These are phyloP conservation scores for Drymodes brunneopygia DNA, from an alignment of 2,113 vertebrate genomes.

Conservation along the genomic window DNA sequence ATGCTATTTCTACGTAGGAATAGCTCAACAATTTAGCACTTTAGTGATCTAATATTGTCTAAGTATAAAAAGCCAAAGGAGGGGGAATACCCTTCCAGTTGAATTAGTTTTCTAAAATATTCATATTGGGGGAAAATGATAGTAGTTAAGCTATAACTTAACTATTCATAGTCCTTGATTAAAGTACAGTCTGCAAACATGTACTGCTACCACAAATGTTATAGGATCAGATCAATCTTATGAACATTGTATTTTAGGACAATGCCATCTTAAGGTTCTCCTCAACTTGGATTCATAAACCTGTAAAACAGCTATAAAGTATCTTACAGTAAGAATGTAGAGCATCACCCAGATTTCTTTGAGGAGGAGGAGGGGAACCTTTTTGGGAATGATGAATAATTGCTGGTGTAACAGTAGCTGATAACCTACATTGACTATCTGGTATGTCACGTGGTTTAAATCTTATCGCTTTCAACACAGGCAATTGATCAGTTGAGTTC, in stretches of 20 bases:
- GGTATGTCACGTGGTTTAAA: conserved; percentile 15
- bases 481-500: conserved; percentile 42
- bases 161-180: background rate
- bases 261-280: background rate
- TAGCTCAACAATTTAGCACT: background rate
- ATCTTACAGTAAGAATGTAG: background rate
- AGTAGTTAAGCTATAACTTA: background rate
- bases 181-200: background rate
- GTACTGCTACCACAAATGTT: background rate
- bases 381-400: conserved; percentile 53
- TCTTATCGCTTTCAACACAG: conserved; percentile 43
- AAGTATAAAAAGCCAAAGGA: background rate
- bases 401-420: conserved; percentile 31
- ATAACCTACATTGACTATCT: conserved; percentile 59
- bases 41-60: background rate
- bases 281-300: background rate
- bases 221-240: background rate
- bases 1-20: background rate
- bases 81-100: background rate
- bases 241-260: background rate
- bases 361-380: background rate
- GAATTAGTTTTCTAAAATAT: background rate
- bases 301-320: background rate
- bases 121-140: background rate
- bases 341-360: background rate